Base-by-base conservation (phyloP, 2,797 vertebrate species). In the Leptodactylus fallax region DNA sequence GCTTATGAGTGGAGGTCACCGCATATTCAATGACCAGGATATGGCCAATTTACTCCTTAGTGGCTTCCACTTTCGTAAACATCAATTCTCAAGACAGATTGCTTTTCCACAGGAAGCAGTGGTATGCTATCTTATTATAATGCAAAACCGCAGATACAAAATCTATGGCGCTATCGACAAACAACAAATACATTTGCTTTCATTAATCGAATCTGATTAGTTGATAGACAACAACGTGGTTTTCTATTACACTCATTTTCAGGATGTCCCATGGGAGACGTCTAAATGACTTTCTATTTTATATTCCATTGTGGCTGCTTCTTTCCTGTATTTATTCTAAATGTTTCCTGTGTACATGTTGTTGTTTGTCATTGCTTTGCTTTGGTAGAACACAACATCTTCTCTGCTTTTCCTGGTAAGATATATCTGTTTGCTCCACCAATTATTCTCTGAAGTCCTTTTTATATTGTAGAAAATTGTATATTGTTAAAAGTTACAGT, bases 221-320 rank as follows among this genome's bases (percentile, higher is more conserved):
- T 36, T 71, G 67, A 72, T 71, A 72, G 71, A 47, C 71, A 21
- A 72, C 36, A 47, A 6, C 16, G 21, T 49, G 36, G 16, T 72
- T 72, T 21, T 72, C 72, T 76, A 76, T 76, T 76, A 51, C 19
- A 6, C 72, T 76, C 36, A 49, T 72, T 47, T 47, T 8, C 72
- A 76, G 8, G n/a, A 76, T 51, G 21, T 76, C 72, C 72, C 72
- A n/a, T 13, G 72, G 45, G 72, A 76, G 72, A 76, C 19, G 45
- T 49, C 19, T 21, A 51, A 76, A 76, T 76, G 47, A n/a, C 17
- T 72, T 72, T 47, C 71, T 47, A 72, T 49, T 10, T 76, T 76
- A 76, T 72, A 21, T 76, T n/a, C 47, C 72, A 49, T 49, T 76
- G 72, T n/a, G 72, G 21, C 19, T n/a, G 72, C 2, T n/a, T 49